Percentiles rank a stretch among this genome's conserved stretches.
These are phyloP conservation scores for Ophonus ardosiacus DNA, from an alignment of 2,888 invertebrate genomes.

Conservation along the genomic window DNA sequence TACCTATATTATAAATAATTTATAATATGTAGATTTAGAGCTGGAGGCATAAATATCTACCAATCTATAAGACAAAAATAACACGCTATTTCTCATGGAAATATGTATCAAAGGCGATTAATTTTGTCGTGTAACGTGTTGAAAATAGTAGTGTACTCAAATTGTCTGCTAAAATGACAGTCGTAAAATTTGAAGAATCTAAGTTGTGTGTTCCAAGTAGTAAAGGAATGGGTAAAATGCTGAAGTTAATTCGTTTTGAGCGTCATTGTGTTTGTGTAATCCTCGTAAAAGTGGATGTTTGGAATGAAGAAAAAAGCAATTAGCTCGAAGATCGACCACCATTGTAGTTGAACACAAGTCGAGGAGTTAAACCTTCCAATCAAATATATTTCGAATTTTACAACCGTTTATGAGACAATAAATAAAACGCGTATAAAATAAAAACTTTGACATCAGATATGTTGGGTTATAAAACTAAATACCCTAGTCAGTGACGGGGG, in stretches of 20 bases:
- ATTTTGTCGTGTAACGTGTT: background rate
- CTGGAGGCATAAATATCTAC: too few relatives aligned
- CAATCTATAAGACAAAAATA: too few relatives aligned
- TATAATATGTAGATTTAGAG: too few relatives aligned
- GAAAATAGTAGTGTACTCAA: background rate
- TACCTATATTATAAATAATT: too few relatives aligned
- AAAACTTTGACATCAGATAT: slow-evolving; percentile 69
- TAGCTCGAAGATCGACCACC: slow-evolving; percentile 39
- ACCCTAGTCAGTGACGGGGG: slow-evolving; percentile 16
- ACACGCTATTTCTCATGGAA: background rate
- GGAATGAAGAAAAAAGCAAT: slow-evolving; percentile 45
- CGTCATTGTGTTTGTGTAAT: slow-evolving; percentile 44
- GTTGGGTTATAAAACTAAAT: slow-evolving; percentile 61
- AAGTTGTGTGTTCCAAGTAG: background rate
- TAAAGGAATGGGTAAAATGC: background rate
- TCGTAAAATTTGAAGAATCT: slow-evolving; percentile 4
- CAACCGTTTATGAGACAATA: slow-evolving; percentile 71
- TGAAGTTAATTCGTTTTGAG: slow-evolving; percentile 12
- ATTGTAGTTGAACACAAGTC: slow-evolving; percentile 55
- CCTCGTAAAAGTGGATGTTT: slow-evolving; percentile 45
- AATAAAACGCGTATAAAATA: slow-evolving; percentile 70
- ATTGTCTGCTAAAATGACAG: background rate
- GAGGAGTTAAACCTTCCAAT: slow-evolving; percentile 66
- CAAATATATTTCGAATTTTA: slow-evolving; percentile 69
- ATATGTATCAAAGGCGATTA: background rate